Percentiles rank a stretch among this genome's conserved stretches.
Conservation (phyloP, 2,888 invertebrate genomes). For the Clistopyga incitator region DNA sequence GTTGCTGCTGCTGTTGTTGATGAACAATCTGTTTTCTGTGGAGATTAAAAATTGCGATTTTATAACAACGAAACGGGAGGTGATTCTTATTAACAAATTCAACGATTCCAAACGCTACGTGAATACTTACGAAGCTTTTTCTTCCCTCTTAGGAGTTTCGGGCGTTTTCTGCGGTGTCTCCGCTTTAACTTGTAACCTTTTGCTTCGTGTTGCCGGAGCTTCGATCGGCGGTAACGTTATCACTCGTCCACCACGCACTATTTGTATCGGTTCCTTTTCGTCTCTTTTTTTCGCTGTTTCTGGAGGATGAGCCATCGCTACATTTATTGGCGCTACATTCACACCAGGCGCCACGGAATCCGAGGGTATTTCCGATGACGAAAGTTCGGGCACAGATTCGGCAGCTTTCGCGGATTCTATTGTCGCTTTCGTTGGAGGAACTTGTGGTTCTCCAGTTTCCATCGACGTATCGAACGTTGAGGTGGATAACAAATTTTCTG, state of each 20-base stretch:
- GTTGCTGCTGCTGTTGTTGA: constrained; percentile 24
- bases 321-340: background rate
- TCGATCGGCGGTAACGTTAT: constrained; percentile 93
- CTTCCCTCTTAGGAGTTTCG: constrained; percentile 69
- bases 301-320: constrained; percentile 19
- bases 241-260: constrained; percentile 91
- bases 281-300: constrained; percentile 81
- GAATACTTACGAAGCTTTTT: constrained; percentile 69
- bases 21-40: constrained; percentile 36
- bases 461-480: constrained; percentile 58
- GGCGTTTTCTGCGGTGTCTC: constrained; percentile 68
- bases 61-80: no score
- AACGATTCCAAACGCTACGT: background rate
- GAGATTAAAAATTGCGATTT: background rate
- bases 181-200: constrained; percentile 85
- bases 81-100: background rate
- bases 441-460: constrained; percentile 31
- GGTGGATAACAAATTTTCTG: constrained; percentile 72
- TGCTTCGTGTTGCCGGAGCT: constrained; percentile 92
- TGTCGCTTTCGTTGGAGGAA: constrained; percentile 16
- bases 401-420: constrained; percentile 41
- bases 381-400: constrained; percentile 6
- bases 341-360: constrained; percentile 43
- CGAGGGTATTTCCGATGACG: constrained; percentile 54
- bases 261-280: constrained; percentile 88